Evolutionary conservation across 2,797 vertebrate species (phyloP).

Genomic region (Cyclopterus lumpus): DNA sequence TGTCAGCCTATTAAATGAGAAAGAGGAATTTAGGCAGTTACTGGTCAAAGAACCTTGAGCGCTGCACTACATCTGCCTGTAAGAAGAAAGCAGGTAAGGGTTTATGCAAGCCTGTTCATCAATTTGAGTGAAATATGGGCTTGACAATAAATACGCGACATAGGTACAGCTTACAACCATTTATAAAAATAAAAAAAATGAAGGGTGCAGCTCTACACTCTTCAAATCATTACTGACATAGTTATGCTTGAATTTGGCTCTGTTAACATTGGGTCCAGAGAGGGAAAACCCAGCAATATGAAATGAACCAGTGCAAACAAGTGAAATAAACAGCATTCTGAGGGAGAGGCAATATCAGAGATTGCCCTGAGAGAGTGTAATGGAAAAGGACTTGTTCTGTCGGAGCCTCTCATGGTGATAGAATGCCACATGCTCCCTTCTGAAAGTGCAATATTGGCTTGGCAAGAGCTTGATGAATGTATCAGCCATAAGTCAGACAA

Average conservation of each 20-base stretch:
- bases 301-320: constrained; percentile 59
- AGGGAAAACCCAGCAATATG: constrained; percentile 30
- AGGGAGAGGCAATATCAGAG: constrained; percentile 72
- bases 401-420: constrained; percentile 82
- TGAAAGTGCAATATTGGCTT: constrained; percentile 86
- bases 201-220: constrained; percentile 21
- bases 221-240: constrained; percentile 33
- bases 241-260: constrained; percentile 39
- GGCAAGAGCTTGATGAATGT: constrained; percentile 84
- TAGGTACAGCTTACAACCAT: neutral
- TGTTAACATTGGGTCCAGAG: constrained; percentile 35
- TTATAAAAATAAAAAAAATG: neutral
- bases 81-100: constrained; percentile 37
- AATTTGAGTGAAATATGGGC: constrained; percentile 56
- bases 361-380: constrained; percentile 79
- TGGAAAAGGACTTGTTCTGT: constrained; percentile 85
- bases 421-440: constrained; percentile 81
- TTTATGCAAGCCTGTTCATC: constrained; percentile 42
- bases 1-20: constrained; percentile 44
- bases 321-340: constrained; percentile 74
- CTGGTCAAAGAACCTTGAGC: constrained; percentile 38
- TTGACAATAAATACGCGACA: constrained; percentile 24
- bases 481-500: constrained; percentile 81
- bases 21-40: constrained; percentile 42
- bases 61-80: constrained; percentile 21